These are phyloP conservation scores for Hoplodrina ambigua DNA, from an alignment of 2,888 invertebrate genomes.

Conservation along the genomic window DNA sequence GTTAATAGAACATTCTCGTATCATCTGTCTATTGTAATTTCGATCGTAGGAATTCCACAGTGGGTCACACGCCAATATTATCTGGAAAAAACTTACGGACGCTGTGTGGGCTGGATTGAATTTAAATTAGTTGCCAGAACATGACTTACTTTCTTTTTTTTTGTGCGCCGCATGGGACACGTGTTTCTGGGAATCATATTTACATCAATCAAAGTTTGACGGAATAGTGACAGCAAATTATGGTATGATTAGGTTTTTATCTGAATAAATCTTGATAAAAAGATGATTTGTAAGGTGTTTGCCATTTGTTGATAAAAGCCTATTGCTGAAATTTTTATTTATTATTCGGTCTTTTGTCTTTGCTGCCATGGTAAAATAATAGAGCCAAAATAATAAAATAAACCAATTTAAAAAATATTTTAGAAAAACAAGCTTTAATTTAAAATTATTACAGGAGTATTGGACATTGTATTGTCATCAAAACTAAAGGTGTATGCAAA, in stretches of 20 bases:
- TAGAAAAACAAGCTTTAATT: no score
- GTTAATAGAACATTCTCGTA: neutral
- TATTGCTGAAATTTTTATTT: no score
- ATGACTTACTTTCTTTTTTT: slow-evolving; percentile 23
- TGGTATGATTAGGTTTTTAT: slow-evolving; percentile 13
- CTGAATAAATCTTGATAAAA: neutral
- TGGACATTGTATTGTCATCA: no score
- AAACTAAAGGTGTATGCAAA: no score
- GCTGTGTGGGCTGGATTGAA: slow-evolving; percentile 57
- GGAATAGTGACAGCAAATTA: slow-evolving; percentile 20
- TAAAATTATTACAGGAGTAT: no score
- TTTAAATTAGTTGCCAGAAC: slow-evolving; percentile 58
- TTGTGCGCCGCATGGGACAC: slow-evolving; percentile 13
- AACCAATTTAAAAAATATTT: no score
- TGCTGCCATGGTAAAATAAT: no score
- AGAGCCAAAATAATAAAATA: no score
- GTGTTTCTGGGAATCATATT: slow-evolving; percentile 40
- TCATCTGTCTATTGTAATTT: slow-evolving; percentile 2
- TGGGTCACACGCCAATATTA: slow-evolving; percentile 21
- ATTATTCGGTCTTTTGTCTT: no score
- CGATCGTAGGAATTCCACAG: slow-evolving; percentile 12
- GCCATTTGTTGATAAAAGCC: neutral
- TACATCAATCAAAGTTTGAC: slow-evolving; percentile 45
- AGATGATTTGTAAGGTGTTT: neutral
- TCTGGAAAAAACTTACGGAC: slow-evolving; percentile 27